Conservation (phyloP, 2,888 invertebrate genomes). For the Sphaeridia pumilis region DNA sequence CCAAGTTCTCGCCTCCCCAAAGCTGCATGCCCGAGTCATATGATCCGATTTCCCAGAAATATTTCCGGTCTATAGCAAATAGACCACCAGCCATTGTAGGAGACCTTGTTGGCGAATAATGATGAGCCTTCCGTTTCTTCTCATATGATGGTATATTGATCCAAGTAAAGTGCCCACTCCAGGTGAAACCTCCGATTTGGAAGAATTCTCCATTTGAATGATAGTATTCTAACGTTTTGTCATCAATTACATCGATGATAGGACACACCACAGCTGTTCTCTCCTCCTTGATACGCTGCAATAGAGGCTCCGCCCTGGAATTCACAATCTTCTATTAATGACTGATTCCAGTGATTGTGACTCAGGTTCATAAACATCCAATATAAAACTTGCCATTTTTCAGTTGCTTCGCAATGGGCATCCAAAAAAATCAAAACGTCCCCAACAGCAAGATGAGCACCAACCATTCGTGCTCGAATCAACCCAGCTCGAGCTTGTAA, state of each 20-base stretch:
- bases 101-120: slow-evolving; percentile 53
- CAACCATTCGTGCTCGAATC: slow-evolving; percentile 60
- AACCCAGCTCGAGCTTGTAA: slow-evolving; percentile 40
- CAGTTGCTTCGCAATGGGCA: slow-evolving; percentile 77
- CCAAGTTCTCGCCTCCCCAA: slow-evolving; percentile 95
- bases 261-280: slow-evolving; percentile 74
- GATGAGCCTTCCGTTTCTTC: slow-evolving; percentile 22
- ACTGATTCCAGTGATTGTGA: background rate
- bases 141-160: slow-evolving; percentile 31
- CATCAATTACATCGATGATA: slow-evolving; percentile 80
- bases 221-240: slow-evolving; percentile 62
- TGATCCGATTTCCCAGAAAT: slow-evolving; percentile 91
- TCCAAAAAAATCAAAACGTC: slow-evolving; percentile 77
- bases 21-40: slow-evolving; percentile 96
- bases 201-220: slow-evolving; percentile 43
- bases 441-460: slow-evolving; percentile 69
- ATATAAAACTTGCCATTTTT: slow-evolving; percentile 58
- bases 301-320: slow-evolving; percentile 65
- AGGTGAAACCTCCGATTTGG: slow-evolving; percentile 71
- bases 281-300: slow-evolving; percentile 71
- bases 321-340: background rate
- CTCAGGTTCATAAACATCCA: background rate
- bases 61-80: slow-evolving; percentile 82
- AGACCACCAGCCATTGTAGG: slow-evolving; percentile 98
- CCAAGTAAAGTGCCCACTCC: slow-evolving; percentile 79